phyloP scores from a whole-genome alignment of 1,140 invertebrate species.

The Tetragnatha versicolor region DNA sequence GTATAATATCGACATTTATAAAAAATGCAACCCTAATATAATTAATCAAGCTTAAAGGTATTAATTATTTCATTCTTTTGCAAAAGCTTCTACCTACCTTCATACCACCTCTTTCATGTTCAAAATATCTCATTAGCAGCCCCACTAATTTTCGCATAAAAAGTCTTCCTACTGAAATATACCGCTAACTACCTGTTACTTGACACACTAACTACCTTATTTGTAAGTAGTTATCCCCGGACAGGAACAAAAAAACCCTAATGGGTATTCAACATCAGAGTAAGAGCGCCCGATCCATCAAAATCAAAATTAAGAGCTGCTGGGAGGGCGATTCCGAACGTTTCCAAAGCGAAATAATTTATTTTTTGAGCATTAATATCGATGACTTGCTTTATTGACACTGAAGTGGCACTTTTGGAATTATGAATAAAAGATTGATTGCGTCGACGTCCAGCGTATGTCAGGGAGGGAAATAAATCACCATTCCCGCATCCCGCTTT shows the following conservation, averaged over 20 bases:
- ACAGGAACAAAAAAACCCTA: not conserved
- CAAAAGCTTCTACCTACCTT: too few species aligned
- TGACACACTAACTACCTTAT: too few species aligned
- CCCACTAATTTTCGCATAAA: too few species aligned
- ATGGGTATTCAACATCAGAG: not conserved
- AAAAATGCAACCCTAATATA: too few species aligned
- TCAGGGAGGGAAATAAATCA: constrained; percentile 26
- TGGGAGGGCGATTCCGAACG: not conserved
- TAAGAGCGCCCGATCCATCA: constrained; percentile 24
- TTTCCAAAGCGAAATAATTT: constrained; percentile 9
- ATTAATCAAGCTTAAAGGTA: too few species aligned
- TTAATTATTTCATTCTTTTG: too few species aligned
- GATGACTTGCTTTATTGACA: constrained; percentile 41
- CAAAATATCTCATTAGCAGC: too few species aligned
- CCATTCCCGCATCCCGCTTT: constrained; percentile 18
- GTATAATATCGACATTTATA: too few species aligned
- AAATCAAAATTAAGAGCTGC: constrained; percentile 33
- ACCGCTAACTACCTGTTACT: too few species aligned
- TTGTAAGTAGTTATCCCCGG: too few species aligned
- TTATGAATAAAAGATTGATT: constrained; percentile 51
- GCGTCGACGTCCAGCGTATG: not conserved
- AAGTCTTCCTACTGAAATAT: too few species aligned
- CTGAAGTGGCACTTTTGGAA: constrained; percentile 29
- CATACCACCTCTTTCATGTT: too few species aligned
- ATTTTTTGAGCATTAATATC: constrained; percentile 26